Conservation (phyloP, 2,113 vertebrate genomes). For the Noctilio leporinus region DNA sequence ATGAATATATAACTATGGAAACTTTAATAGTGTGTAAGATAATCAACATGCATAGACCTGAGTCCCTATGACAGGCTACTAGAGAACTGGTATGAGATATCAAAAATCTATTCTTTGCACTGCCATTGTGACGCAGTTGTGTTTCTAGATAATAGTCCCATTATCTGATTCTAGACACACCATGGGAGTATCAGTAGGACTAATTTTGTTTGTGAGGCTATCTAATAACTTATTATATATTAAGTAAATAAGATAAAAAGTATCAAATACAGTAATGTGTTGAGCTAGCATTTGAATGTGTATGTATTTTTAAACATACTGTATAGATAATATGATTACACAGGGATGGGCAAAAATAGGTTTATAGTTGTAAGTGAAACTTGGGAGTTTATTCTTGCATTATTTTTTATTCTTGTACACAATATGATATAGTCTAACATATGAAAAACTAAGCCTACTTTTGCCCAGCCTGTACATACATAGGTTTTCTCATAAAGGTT, state of each 20-base stretch:
- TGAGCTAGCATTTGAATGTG: not conserved
- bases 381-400: too few species aligned
- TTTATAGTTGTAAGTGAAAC: too few species aligned
- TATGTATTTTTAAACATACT: not conserved
- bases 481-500: not conserved
- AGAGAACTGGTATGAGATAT: not conserved
- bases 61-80: not conserved
- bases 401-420: not conserved
- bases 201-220: not conserved
- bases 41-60: not conserved
- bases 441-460: not conserved
- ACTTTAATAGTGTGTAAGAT: not conserved
- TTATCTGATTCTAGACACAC: too few species aligned
- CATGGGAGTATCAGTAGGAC: too few species aligned
- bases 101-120: slow-evolving; percentile 93
- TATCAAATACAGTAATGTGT: not conserved
- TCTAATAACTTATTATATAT: not conserved
- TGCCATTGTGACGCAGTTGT: slow-evolving; percentile 91
- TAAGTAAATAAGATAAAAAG: not conserved
- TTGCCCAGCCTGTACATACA: not conserved
- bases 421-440: not conserved
- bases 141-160: slow-evolving; percentile 86
- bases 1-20: not conserved
- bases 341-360: not conserved
- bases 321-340: not conserved